phyloP scores from a whole-genome alignment of 2,113 vertebrate genomes.

The Uropsilus gracilis region DNA sequence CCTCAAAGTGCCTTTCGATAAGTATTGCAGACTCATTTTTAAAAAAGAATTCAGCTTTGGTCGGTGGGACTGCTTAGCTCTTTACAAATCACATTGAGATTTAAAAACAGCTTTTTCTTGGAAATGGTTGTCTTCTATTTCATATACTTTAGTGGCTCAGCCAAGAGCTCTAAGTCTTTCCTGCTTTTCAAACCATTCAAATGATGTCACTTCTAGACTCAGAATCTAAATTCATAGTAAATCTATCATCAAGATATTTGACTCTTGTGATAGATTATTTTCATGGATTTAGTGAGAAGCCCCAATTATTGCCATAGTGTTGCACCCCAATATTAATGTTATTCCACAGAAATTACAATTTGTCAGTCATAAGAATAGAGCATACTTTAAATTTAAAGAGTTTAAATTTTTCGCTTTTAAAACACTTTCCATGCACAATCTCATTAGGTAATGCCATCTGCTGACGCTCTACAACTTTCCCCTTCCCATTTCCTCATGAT shows the following conservation, averaged over 20 bases:
- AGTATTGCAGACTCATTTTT: background rate
- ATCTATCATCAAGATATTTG: constrained; percentile 21
- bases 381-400: constrained; percentile 21
- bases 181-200: background rate
- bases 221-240: background rate
- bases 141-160: background rate
- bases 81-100: background rate
- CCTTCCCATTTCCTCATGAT: background rate
- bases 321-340: background rate
- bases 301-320: background rate
- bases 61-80: background rate
- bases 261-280: constrained; percentile 3
- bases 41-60: background rate
- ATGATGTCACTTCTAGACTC: background rate
- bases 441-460: background rate
- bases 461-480: background rate
- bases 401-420: constrained; percentile 22
- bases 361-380: constrained; percentile 15
- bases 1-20: background rate
- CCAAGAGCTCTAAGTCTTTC: background rate
- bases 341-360: constrained; percentile 48
- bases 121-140: background rate
- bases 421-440: background rate
- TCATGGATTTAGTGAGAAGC: constrained; percentile 35
- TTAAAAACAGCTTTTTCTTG: background rate